phyloP scores from a whole-genome alignment of 1,140 invertebrate species.

The Heterodera schachtii region DNA sequence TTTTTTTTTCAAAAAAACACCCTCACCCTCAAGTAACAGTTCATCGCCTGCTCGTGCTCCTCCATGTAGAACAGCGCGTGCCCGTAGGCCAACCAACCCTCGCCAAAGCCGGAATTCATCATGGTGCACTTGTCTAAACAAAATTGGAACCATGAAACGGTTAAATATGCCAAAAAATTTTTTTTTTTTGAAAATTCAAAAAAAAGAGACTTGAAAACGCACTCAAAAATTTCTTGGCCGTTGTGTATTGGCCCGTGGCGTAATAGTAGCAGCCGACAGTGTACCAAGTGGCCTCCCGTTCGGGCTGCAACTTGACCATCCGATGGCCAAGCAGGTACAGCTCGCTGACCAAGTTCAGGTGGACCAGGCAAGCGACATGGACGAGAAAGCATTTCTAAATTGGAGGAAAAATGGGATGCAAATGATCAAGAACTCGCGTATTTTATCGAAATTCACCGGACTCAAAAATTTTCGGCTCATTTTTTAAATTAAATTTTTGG shows the following conservation, averaged over 20 bases:
- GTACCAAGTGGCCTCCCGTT: constrained; percentile 50
- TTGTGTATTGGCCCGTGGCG: constrained; percentile 43
- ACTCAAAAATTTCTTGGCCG: constrained; percentile 57
- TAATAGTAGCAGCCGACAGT: constrained; percentile 57
- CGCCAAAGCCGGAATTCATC: constrained; percentile 55
- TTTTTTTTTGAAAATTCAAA: background rate
- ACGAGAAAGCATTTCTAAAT: constrained; percentile 50
- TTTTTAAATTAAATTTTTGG: no score
- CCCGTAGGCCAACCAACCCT: constrained; percentile 59
- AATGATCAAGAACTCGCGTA: no score
- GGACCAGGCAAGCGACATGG: constrained; percentile 49
- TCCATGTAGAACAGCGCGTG: constrained; percentile 53
- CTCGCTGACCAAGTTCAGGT: constrained; percentile 43
- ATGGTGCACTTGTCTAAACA: constrained; percentile 54
- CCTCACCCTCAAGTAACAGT: constrained; percentile 56
- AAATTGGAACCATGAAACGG: no score
- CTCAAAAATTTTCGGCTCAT: no score
- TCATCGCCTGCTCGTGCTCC: constrained; percentile 59
- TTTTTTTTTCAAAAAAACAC: background rate
- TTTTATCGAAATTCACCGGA: no score
- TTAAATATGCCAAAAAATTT: background rate
- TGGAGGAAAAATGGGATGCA: no score
- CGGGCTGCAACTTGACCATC: constrained; percentile 52
- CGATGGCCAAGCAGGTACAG: constrained; percentile 45
- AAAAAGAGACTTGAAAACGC: constrained; percentile 27